Evolutionary conservation across 2,797 vertebrate genomes (phyloP).

Genomic region (Carduelis carduelis): DNA sequence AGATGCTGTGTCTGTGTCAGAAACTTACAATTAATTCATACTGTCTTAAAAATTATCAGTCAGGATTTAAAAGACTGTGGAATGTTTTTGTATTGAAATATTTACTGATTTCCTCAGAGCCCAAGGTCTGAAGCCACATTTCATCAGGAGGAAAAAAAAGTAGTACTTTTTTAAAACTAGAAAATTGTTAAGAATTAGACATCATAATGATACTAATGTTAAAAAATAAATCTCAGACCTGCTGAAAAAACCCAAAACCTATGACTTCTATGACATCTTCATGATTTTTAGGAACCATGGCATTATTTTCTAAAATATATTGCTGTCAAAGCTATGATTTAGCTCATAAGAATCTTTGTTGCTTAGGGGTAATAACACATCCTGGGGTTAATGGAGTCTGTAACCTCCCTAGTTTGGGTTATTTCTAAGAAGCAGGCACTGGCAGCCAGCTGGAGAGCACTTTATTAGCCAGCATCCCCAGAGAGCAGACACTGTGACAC

Average conservation of each 20-base stretch:
- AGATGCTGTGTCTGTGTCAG: neutral
- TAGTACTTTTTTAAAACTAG: neutral
- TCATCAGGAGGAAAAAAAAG: neutral
- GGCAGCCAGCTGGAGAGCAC: neutral
- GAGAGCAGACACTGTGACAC: neutral
- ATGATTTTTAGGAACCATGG: neutral
- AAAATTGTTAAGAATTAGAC: neutral
- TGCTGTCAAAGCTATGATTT: neutral
- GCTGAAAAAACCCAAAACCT: neutral
- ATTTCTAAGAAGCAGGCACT: neutral
- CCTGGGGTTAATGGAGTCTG: neutral
- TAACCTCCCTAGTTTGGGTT: neutral
- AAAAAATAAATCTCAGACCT: neutral
- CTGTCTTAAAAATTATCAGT: neutral
- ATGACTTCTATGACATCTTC: neutral
- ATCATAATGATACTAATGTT: neutral
- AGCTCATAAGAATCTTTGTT: constrained; percentile 7
- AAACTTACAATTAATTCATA: neutral
- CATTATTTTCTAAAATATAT: neutral
- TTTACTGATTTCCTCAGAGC: neutral
- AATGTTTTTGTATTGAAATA: neutral
- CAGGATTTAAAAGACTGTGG: neutral
- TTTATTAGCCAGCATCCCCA: neutral
- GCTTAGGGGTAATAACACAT: neutral
- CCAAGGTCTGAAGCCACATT: neutral